Evolutionary conservation across 2,888 invertebrate species (phyloP), one percentile per base, ranked within the genome.

Genomic region (Latheticus oryzae): DNA sequence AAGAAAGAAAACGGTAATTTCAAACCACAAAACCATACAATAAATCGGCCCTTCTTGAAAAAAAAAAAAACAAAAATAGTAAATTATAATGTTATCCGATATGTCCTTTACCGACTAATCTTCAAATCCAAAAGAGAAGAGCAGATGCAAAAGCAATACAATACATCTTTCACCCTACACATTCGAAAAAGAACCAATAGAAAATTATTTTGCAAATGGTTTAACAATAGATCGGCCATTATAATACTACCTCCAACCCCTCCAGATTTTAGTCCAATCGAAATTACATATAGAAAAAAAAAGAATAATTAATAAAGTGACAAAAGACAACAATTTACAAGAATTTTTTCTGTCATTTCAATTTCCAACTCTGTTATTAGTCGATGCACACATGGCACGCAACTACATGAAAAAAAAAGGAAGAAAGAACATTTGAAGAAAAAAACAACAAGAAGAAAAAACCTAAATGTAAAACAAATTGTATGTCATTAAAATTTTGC

Each of bases 401-500:
- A 66, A 72, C 62, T 56, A n/a, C n/a, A n/a, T 60, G 60, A 28
- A 52, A 43, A 55, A 54, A 53, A 63, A 66, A n/a, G n/a, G n/a
- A n/a, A n/a, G n/a, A n/a, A n/a, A n/a, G n/a, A n/a, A n/a, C n/a
- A n/a, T n/a, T n/a, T n/a, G 38, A 38, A 11, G 17, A 42, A 26
- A 33, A 64, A 63, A 48, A 45, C n/a, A n/a, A n/a, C n/a, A n/a
- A n/a, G n/a, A 43, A 30, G 17, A 60, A 61, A 60, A 59, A 60
- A 59, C n/a, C 48, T 70, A 69, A 73, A 73, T 72, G 73, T 73
- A 71, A 71, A 73, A 75, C 76, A 76, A 77, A 78, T 77, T 76
- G 76, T 75, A 76, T 75, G 70, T 73, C 73, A 78, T 78, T 78
- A 77, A 74, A 76, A 74, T 77, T 77, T 78, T 75, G 77, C 78